Percentiles rank a stretch among this genome's conserved stretches.
phyloP scores from a whole-genome alignment of 2,797 vertebrate genomes.

The Onychomys arenicola region DNA sequence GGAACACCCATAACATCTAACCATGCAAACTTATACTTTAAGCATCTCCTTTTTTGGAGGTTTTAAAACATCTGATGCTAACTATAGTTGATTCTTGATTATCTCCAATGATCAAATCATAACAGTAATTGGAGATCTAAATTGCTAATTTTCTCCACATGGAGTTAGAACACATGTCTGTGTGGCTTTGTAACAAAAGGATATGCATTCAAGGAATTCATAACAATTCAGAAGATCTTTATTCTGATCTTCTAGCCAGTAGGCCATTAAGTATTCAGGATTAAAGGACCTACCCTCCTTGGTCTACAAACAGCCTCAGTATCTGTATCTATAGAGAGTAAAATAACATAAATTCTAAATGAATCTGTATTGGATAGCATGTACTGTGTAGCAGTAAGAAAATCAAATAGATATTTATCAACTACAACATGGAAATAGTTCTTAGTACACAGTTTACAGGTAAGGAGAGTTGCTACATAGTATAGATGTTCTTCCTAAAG shows the following conservation, averaged over 20 bases:
- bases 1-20: constrained; percentile 30
- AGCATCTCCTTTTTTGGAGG: background rate
- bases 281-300: constrained; percentile 18
- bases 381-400: background rate
- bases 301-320: background rate
- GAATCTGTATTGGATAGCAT: background rate
- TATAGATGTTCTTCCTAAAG: constrained; percentile 39
- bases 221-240: background rate
- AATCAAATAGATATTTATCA: background rate
- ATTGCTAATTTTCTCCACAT: constrained; percentile 10
- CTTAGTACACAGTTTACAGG: background rate
- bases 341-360: background rate
- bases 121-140: constrained; percentile 22
- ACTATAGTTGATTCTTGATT: constrained; percentile 32
- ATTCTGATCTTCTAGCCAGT: constrained; percentile 2
- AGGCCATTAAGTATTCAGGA: background rate
- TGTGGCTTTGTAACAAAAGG: constrained; percentile 35
- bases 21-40: background rate
- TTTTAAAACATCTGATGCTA: background rate
- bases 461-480: background rate
- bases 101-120: constrained; percentile 38
- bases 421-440: background rate
- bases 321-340: background rate
- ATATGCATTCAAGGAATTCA: background rate
- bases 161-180: background rate